A percentile compares a stretch with the other conserved stretches of the same genome.
Conservation (phyloP, 1,140 invertebrate species). For the Drosophila repletoides region DNA sequence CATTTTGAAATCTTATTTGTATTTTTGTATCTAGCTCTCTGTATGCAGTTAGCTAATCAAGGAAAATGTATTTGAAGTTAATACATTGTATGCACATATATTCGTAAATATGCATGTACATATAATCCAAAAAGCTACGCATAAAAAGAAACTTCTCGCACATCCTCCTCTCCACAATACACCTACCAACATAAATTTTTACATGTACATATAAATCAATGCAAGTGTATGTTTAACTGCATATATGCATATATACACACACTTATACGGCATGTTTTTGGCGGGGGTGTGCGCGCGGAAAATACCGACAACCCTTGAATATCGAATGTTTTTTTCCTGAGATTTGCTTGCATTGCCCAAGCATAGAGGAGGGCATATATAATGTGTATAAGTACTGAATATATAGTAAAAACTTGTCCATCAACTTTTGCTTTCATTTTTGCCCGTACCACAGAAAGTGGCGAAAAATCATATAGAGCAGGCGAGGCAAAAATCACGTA, state of each 20-base stretch:
- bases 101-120: not conserved
- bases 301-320: constrained; percentile 51
- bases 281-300: constrained; percentile 24
- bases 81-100: not conserved
- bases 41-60: no score
- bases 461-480: constrained; percentile 64
- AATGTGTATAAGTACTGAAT: constrained; percentile 32
- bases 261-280: constrained; percentile 15
- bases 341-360: constrained; percentile 9
- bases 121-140: constrained; percentile 5
- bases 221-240: constrained; percentile 9
- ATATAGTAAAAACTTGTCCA: constrained; percentile 67
- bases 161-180: not conserved
- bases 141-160: constrained; percentile 22
- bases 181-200: no score
- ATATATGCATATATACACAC: constrained; percentile 1
- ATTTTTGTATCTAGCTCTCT: not conserved
- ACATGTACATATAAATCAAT: constrained; percentile 10
- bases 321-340: constrained; percentile 32
- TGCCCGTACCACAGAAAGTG: constrained; percentile 41
- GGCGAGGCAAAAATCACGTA: constrained; percentile 71
- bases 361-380: not conserved
- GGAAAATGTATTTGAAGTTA: not conserved
- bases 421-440: constrained; percentile 82
- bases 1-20: constrained; percentile 12